Conservation (phyloP, 2,113 vertebrate genomes). For the Caranx ignobilis region DNA sequence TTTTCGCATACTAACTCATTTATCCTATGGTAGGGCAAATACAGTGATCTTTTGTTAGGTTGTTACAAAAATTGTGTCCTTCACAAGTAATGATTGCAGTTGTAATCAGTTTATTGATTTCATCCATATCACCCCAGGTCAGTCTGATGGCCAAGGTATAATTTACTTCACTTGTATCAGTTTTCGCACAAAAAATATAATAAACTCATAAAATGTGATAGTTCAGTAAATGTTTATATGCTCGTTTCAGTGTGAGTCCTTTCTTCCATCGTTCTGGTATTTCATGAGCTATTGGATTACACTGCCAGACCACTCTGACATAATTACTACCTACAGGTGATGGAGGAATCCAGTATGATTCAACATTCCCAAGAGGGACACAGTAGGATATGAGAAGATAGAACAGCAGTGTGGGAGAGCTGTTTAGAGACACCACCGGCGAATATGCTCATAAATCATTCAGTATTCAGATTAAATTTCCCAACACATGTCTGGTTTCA, state of each 20-base stretch:
- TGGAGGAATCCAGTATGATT: constrained; percentile 35
- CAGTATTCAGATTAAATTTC: constrained; percentile 61
- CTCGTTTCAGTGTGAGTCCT: neutral
- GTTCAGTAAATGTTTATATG: neutral
- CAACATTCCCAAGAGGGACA: constrained; percentile 30
- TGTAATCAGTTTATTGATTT: neutral
- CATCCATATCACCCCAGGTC: neutral
- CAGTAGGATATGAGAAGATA: constrained; percentile 38
- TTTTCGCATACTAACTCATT: too few species aligned
- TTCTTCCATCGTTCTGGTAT: neutral
- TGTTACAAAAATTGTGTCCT: too few species aligned
- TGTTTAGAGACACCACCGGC: constrained; percentile 36
- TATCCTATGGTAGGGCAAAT: too few species aligned
- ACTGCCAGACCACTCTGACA: constrained; percentile 24
- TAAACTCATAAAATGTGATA: neutral
- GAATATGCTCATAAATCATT: constrained; percentile 72
- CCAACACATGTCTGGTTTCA: constrained; percentile 60
- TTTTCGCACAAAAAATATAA: neutral
- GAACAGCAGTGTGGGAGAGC: constrained; percentile 33
- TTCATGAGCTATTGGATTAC: constrained; percentile 32
- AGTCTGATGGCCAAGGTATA: neutral
- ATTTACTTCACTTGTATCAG: neutral
- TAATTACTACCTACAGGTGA: constrained; percentile 49
- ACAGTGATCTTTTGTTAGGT: too few species aligned
- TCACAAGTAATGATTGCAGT: too few species aligned